phyloP scores from a whole-genome alignment of 2,888 invertebrate genomes.

The Acanthosoma haemorrhoidale region DNA sequence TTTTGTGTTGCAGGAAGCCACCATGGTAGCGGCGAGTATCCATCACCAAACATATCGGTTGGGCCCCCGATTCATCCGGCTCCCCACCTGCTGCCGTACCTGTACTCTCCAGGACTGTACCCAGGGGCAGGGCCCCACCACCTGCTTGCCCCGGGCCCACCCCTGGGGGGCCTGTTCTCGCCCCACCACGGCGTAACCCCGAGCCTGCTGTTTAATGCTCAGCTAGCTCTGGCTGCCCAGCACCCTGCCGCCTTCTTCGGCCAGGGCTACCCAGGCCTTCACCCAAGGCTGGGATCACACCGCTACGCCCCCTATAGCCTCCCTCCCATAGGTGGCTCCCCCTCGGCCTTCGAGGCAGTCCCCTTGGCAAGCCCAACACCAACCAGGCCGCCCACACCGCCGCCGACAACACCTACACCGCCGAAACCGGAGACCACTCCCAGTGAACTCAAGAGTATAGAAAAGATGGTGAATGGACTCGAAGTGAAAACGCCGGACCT shows the following conservation, averaged over 20 bases:
- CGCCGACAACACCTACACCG: constrained; percentile 39
- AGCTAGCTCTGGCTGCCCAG: constrained; percentile 80
- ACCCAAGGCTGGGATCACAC: constrained; percentile 58
- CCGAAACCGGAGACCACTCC: constrained; percentile 51
- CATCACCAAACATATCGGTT: constrained; percentile 87
- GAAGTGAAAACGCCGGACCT: constrained; percentile 61
- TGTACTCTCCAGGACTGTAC: constrained; percentile 82
- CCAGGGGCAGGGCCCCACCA: constrained; percentile 55
- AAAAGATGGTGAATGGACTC: constrained; percentile 94
- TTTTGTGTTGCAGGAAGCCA: constrained; percentile 31
- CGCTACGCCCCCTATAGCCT: constrained; percentile 86
- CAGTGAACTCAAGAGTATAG: constrained; percentile 89
- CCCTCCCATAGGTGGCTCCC: constrained; percentile 50
- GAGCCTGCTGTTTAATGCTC: constrained; percentile 80
- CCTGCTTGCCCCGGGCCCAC: constrained; percentile 64
- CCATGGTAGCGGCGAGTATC: constrained; percentile 55
- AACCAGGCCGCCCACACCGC: constrained; percentile 40
- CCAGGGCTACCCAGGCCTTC: constrained; percentile 40
- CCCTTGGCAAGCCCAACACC: constrained; percentile 55
- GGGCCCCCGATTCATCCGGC: constrained; percentile 91
- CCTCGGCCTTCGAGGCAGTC: constrained; percentile 82
- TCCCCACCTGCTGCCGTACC: constrained; percentile 80
- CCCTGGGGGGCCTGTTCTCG: constrained; percentile 41
- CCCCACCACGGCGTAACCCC: constrained; percentile 67
- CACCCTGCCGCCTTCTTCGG: constrained; percentile 54